Evolutionary conservation across 2,797 vertebrate genomes (phyloP).

Genomic region (Arrhamphus sclerolepis): DNA sequence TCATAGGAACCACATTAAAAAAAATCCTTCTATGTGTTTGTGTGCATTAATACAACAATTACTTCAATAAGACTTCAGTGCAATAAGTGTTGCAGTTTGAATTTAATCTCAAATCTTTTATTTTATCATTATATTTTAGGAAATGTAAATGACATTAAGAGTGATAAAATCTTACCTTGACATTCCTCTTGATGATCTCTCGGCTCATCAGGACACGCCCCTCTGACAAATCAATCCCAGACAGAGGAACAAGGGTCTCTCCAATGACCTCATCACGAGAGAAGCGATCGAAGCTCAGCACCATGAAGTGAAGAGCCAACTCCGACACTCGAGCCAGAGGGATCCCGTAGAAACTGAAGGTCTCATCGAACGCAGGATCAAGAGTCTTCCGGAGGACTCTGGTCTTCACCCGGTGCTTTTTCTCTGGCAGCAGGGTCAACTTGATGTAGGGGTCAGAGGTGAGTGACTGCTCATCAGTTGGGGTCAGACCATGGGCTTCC

Average conservation of each 20-base stretch:
- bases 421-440: slow-evolving; percentile 96
- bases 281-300: slow-evolving; percentile 97
- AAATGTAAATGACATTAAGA: slow-evolving; percentile 9
- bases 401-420: slow-evolving; percentile 98
- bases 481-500: slow-evolving; percentile 93
- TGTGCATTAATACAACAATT: neutral
- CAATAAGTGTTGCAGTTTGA: neutral
- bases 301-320: slow-evolving; percentile 91
- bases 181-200: slow-evolving; percentile 94
- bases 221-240: slow-evolving; percentile 89
- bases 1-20: neutral
- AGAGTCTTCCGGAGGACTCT: slow-evolving; percentile 96
- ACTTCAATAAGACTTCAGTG: neutral
- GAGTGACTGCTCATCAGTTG: slow-evolving; percentile 96
- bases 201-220: slow-evolving; percentile 93
- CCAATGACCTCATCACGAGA: slow-evolving; percentile 97
- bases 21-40: neutral
- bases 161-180: slow-evolving; percentile 85
- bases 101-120: neutral
- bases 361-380: slow-evolving; percentile 96
- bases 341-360: slow-evolving; percentile 98
- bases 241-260: slow-evolving; percentile 92
- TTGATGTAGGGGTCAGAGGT: slow-evolving; percentile 99
- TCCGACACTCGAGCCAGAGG: slow-evolving; percentile 89
- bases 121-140: neutral